These are phyloP conservation scores for Aphaenogaster rudis DNA, from an alignment of 1,140 invertebrate species.

Conservation along the genomic window DNA sequence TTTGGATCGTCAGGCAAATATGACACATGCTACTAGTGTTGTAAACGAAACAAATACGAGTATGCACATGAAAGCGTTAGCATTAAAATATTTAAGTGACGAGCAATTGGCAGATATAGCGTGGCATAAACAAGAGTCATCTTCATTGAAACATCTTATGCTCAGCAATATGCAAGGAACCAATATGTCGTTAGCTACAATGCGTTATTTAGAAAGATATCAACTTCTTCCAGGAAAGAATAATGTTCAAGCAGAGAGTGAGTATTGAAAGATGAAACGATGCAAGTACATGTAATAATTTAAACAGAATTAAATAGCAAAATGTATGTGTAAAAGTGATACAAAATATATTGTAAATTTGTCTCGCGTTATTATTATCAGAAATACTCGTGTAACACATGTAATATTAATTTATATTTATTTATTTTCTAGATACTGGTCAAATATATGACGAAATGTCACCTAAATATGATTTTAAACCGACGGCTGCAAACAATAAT, in stretches of 20 bases:
- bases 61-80: constrained; percentile 89
- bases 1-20: constrained; percentile 78
- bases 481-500: constrained; percentile 47
- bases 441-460: constrained; percentile 26
- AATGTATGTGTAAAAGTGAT: constrained; percentile 1
- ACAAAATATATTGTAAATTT: constrained; percentile 32
- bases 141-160: constrained; percentile 78
- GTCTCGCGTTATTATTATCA: not conserved
- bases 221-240: constrained; percentile 87
- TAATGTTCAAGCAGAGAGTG: constrained; percentile 75
- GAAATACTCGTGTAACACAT: not conserved
- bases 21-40: constrained; percentile 75
- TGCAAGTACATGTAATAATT: constrained; percentile 12
- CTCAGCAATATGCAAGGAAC: constrained; percentile 80
- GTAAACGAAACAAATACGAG: constrained; percentile 87
- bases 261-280: constrained; percentile 3
- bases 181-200: constrained; percentile 90
- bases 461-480: constrained; percentile 58
- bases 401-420: not conserved
- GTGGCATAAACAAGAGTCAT: constrained; percentile 78
- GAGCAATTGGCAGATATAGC: constrained; percentile 85
- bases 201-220: constrained; percentile 90
- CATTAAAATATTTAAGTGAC: constrained; percentile 89
- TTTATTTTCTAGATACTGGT: constrained; percentile 51
- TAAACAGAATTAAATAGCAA: constrained; percentile 1